Conservation (phyloP, 2,888 invertebrate species). For the Lycophotia porphyrea region DNA sequence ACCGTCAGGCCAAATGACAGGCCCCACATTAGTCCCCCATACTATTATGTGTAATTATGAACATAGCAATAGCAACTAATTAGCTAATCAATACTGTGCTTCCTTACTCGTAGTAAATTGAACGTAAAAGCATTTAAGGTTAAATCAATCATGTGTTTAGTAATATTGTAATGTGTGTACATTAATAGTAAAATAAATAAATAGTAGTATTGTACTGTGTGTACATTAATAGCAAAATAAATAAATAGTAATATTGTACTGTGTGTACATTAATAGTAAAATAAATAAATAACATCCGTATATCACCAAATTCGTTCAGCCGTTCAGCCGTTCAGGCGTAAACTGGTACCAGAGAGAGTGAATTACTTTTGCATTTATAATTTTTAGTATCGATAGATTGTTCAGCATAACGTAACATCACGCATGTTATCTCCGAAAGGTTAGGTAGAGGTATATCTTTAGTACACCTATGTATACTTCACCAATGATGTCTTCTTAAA, state of each 20-base stretch:
- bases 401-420: background rate
- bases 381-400: background rate
- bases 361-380: background rate
- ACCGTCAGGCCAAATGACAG: constrained; percentile 12
- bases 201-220: too few relatives aligned
- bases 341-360: background rate
- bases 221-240: too few relatives aligned
- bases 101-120: constrained; percentile 17
- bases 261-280: too few relatives aligned
- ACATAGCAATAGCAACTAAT: constrained; percentile 33
- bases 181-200: too few relatives aligned
- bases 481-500: background rate
- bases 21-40: constrained; percentile 8
- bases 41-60: constrained; percentile 26
- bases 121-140: constrained; percentile 22
- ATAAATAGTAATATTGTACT: too few relatives aligned
- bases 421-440: background rate
- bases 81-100: constrained; percentile 41
- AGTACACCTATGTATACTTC: too few relatives aligned
- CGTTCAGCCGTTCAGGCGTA: background rate
- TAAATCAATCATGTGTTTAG: constrained; percentile 4
- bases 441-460: background rate
- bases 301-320: background rate
- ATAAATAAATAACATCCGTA: too few relatives aligned
- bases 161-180: too few relatives aligned